Conservation (phyloP, 2,113 vertebrate species). For the Nesogale talazaci region DNA sequence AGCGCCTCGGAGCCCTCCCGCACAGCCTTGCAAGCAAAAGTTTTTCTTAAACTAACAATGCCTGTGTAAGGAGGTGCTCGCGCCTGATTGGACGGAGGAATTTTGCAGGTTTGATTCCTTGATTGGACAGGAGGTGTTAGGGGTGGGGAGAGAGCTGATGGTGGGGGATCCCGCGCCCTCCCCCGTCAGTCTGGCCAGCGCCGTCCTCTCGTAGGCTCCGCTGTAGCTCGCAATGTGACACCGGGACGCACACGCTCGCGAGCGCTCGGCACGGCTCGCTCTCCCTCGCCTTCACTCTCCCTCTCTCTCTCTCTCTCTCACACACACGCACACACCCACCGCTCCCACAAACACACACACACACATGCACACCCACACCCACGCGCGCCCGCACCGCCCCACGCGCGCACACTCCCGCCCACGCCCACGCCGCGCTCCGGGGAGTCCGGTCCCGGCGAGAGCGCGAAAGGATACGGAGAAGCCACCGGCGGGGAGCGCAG, state of each 20-base stretch:
- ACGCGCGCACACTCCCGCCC: conserved; percentile 77
- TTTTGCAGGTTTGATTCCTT: conserved; percentile 83
- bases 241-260: conserved; percentile 76
- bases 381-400: conserved; percentile 84
- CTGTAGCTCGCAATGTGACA: conserved; percentile 85
- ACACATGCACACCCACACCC: conserved; percentile 84
- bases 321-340: conserved; percentile 77
- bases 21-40: conserved; percentile 82
- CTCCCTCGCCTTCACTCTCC: conserved; percentile 60
- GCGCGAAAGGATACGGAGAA: conserved; percentile 79
- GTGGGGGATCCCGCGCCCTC: conserved; percentile 78
- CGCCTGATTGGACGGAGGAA: conserved; percentile 83
- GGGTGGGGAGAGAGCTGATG: conserved; percentile 82
- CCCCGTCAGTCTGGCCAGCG: conserved; percentile 77
- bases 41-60: conserved; percentile 86
- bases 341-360: conserved; percentile 81
- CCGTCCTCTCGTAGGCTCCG: conserved; percentile 76
- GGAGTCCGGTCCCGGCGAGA: conserved; percentile 73
- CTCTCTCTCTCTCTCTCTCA: conserved; percentile 52
- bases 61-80: conserved; percentile 80
- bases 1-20: conserved; percentile 49
- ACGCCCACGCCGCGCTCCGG: conserved; percentile 76
- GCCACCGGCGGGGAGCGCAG: conserved; percentile 76
- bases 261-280: conserved; percentile 79
- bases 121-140: conserved; percentile 86